A percentile compares a stretch with the other conserved stretches of the same genome.
These are phyloP conservation scores for Epinotia demarniana DNA, from an alignment of 2,888 invertebrate species.

Conservation along the genomic window DNA sequence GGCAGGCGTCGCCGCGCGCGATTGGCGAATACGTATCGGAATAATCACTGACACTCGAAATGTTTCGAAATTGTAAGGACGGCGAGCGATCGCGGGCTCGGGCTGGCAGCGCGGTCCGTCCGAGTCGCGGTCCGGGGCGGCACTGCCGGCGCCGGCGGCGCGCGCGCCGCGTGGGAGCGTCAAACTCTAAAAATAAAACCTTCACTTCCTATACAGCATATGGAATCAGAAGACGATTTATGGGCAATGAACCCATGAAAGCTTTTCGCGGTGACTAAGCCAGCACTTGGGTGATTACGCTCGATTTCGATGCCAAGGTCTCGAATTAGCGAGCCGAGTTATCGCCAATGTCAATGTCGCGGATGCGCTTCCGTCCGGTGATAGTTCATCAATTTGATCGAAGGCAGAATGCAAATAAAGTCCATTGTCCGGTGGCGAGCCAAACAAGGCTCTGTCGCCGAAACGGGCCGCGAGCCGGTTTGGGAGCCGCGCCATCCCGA, in stretches of 20 bases:
- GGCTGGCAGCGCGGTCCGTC: constrained; percentile 49
- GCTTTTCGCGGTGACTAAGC: constrained; percentile 69
- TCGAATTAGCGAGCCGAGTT: constrained; percentile 37
- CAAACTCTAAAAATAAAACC: constrained; percentile 78
- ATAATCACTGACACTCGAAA: constrained; percentile 75
- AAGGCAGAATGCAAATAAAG: constrained; percentile 24
- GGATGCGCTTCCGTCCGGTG: not conserved
- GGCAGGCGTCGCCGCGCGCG: constrained; percentile 63
- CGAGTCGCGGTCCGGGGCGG: constrained; percentile 52
- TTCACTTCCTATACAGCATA: constrained; percentile 75
- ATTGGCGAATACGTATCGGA: constrained; percentile 72
- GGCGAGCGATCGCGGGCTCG: constrained; percentile 52
- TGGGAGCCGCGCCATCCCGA: constrained; percentile 18
- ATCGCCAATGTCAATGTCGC: constrained; percentile 43
- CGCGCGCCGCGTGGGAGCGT: constrained; percentile 61
- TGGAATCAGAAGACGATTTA: constrained; percentile 77
- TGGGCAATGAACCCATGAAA: constrained; percentile 80
- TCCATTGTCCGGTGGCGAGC: constrained; percentile 20
- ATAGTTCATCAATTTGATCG: constrained; percentile 15
- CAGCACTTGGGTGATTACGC: constrained; percentile 48
- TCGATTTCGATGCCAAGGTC: constrained; percentile 65
- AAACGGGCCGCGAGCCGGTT: constrained; percentile 37
- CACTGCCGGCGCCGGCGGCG: constrained; percentile 49
- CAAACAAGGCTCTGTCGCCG: constrained; percentile 36
- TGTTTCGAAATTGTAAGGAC: constrained; percentile 63